Conservation (phyloP, 1,140 invertebrate species). For the Hylyphantes graminicola region DNA sequence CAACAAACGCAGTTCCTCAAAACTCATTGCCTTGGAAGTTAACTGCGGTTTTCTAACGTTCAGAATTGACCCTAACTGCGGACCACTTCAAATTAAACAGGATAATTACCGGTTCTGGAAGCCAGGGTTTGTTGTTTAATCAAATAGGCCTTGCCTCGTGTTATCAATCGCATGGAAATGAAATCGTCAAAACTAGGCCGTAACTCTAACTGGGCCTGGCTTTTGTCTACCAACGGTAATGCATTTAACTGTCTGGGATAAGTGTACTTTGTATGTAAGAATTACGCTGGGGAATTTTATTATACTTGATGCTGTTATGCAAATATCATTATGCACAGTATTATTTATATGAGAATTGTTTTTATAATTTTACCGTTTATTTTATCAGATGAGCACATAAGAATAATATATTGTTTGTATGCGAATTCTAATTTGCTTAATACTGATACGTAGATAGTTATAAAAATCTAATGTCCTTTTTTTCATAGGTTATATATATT, state of each 20-base stretch:
- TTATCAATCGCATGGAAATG: constrained; percentile 43
- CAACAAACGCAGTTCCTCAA: background rate
- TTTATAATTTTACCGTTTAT: too few relatives aligned
- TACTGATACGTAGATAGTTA: too few relatives aligned
- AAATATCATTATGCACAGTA: too few relatives aligned
- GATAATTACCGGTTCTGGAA: constrained; percentile 12
- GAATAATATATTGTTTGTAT: too few relatives aligned
- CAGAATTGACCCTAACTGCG: constrained; percentile 39
- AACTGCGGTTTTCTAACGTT: constrained; percentile 15
- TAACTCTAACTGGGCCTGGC: background rate
- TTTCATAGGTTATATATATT: too few relatives aligned
- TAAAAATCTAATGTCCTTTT: too few relatives aligned
- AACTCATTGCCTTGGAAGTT: constrained; percentile 6
- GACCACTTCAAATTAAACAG: constrained; percentile 27
- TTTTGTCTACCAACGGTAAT: constrained; percentile 9
- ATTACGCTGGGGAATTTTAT: too few relatives aligned
- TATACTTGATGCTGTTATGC: too few relatives aligned
- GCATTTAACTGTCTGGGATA: constrained; percentile 13
- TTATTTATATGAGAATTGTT: too few relatives aligned
- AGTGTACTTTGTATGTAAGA: background rate
- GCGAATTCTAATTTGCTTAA: too few relatives aligned
- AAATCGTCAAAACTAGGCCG: constrained; percentile 19
- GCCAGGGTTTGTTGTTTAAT: constrained; percentile 36
- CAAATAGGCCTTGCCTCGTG: constrained; percentile 23
- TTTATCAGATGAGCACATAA: too few relatives aligned